Percentiles rank a stretch among this genome's conserved stretches.
Evolutionary conservation across 2,113 vertebrate species (phyloP).

Genomic region (Athene cunicularia): DNA sequence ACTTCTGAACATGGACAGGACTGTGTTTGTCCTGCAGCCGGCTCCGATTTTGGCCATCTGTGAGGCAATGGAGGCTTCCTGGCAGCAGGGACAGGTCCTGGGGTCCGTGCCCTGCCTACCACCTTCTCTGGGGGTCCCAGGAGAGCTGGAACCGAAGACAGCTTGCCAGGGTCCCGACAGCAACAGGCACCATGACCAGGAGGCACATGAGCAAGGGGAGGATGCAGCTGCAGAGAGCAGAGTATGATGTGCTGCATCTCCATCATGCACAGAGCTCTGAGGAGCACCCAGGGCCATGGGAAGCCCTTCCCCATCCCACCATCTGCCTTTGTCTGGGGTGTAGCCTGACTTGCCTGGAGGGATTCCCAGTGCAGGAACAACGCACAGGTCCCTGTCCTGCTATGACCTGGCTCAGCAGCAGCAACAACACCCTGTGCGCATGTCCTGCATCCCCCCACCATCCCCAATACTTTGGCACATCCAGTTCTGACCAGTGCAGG

Average conservation of each 20-base stretch:
- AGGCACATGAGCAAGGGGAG: neutral
- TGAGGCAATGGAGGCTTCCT: neutral
- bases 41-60: neutral
- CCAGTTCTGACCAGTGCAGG: neutral
- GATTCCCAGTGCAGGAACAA: neutral
- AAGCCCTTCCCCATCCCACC: neutral
- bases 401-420: neutral
- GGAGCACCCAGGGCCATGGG: neutral
- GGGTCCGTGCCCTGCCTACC: neutral
- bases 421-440: neutral
- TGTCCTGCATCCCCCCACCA: neutral
- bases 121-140: neutral
- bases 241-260: neutral
- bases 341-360: neutral
- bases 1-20: neutral
- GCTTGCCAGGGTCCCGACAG: neutral
- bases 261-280: neutral
- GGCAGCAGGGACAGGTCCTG: neutral
- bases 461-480: neutral
- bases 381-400: neutral
- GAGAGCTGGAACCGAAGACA: neutral
- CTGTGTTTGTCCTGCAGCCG: neutral
- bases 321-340: neutral
- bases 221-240: neutral
- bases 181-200: neutral